A percentile compares a stretch with the other conserved stretches of the same genome.
Evolutionary conservation across 2,888 invertebrate species (phyloP).

Genomic region (Brachyptera risi): DNA sequence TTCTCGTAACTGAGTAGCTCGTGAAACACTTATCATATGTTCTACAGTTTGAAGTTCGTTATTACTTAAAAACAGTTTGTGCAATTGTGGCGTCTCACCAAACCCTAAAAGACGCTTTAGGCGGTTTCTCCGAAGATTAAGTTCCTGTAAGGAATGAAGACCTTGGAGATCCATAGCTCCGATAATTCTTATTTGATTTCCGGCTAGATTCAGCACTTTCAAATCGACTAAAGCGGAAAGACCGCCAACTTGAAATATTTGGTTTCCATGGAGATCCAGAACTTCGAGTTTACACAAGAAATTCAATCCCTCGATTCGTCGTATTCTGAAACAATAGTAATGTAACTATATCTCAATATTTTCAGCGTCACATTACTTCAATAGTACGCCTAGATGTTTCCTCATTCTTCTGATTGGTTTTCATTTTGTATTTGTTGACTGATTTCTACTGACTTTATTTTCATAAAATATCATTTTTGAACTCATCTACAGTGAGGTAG

Average conservation of each 20-base stretch:
- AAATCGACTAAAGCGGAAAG: conserved; percentile 66
- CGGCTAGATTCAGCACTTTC: conserved; percentile 89
- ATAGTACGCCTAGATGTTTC: no score
- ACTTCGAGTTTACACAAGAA: conserved; percentile 76
- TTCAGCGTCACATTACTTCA: no score
- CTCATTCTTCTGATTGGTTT: no score
- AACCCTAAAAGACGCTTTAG: conserved; percentile 77
- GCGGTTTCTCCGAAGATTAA: conserved; percentile 84
- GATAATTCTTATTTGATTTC: conserved; percentile 79
- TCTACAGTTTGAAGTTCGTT: conserved; percentile 73
- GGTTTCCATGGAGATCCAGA: conserved; percentile 89
- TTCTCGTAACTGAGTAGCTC: conserved; percentile 72
- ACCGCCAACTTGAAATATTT: conserved; percentile 70
- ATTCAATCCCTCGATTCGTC: conserved; percentile 71
- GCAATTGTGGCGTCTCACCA: conserved; percentile 67
- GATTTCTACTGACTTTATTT: no score
- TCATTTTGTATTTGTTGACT: no score
- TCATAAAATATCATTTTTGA: no score
- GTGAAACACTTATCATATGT: conserved; percentile 77
- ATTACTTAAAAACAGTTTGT: conserved; percentile 78
- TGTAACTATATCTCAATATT: no score
- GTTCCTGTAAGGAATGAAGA: conserved; percentile 71
- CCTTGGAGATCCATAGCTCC: conserved; percentile 74
- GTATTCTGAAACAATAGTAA: conserved; percentile 62
- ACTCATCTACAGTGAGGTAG: no score